Conservation (phyloP, 2,113 vertebrate species). For the Spea bombifrons region DNA sequence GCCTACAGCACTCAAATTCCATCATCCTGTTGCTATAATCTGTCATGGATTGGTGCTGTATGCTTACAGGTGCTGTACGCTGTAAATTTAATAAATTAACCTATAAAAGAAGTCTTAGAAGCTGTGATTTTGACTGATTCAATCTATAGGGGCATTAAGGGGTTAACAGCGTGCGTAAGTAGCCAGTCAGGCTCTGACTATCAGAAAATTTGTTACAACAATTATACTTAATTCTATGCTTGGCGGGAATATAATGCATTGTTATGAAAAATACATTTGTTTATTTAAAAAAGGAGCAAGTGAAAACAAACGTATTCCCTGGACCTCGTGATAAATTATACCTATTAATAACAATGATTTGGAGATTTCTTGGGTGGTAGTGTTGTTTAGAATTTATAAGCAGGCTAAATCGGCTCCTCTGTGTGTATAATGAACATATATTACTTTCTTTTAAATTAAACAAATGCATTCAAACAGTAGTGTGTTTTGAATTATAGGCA, state of each 20-base stretch:
- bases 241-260: not conserved
- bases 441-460: conserved; percentile 45
- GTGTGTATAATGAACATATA: conserved; percentile 35
- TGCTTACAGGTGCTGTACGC: too few species aligned
- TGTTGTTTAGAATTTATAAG: conserved; percentile 34
- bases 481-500: conserved; percentile 43
- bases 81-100: too few species aligned
- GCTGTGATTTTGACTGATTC: too few species aligned
- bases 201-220: not conserved
- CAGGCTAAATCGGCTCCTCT: conserved; percentile 31
- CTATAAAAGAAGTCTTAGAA: too few species aligned
- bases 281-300: conserved; percentile 14
- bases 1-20: too few species aligned
- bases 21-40: too few species aligned
- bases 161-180: too few species aligned
- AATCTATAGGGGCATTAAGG: too few species aligned
- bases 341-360: conserved; percentile 41
- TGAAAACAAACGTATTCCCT: conserved; percentile 29
- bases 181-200: too few species aligned
- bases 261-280: not conserved
- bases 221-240: not conserved
- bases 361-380: conserved; percentile 30
- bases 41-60: too few species aligned
- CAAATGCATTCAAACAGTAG: conserved; percentile 39
- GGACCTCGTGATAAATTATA: conserved; percentile 29